Evolutionary conservation across 2,888 invertebrate genomes (phyloP).

Genomic region (Oegoconia quadripuncta): DNA sequence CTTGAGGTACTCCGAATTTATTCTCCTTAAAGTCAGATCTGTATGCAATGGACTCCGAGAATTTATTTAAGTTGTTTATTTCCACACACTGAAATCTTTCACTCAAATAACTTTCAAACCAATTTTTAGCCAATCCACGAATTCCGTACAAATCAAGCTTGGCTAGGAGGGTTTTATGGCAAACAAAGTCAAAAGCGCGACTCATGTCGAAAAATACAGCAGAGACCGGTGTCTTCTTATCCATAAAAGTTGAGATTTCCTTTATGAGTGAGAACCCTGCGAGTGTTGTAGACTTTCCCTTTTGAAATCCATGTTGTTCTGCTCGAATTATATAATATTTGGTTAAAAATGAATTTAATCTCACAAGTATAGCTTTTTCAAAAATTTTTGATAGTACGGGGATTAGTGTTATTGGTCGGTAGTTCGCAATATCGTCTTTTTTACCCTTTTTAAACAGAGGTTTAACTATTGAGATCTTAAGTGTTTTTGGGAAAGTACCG

Average conservation of each 20-base stretch:
- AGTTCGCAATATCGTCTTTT: not conserved
- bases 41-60: no score
- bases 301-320: not conserved
- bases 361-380: not conserved
- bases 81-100: no score
- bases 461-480: not conserved
- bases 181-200: slow-evolving; percentile 14
- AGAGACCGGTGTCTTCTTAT: slow-evolving; percentile 4
- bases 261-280: no score
- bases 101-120: no score
- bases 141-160: slow-evolving; percentile 4
- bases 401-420: not conserved
- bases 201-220: slow-evolving; percentile 14
- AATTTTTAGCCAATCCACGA: no score
- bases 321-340: not conserved
- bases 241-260: slow-evolving; percentile 1
- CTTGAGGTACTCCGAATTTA: no score
- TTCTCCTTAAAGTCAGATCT: no score
- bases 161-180: slow-evolving; percentile 2
- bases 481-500: not conserved
- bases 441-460: no score
- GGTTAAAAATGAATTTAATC: not conserved
- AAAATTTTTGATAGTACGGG: not conserved
- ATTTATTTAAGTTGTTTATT: no score
- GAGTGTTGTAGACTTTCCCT: no score